A percentile compares a stretch with the other conserved stretches of the same genome.
These are phyloP conservation scores for Hypsibius dujardini DNA, from an alignment of 1,140 invertebrate species.

Conservation along the genomic window DNA sequence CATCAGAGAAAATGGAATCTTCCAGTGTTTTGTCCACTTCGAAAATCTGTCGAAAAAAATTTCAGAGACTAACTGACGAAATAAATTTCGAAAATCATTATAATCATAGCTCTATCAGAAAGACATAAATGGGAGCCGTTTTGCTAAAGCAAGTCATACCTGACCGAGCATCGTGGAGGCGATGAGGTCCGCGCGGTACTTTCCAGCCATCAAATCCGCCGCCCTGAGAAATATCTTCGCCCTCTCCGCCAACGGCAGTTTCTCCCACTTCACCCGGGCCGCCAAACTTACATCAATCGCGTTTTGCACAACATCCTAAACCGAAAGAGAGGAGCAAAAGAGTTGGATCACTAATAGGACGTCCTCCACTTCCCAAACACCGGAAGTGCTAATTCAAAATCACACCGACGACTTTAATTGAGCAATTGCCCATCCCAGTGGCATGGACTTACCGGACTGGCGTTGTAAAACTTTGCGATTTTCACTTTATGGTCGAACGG, in stretches of 20 bases:
- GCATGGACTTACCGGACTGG: conserved; percentile 43
- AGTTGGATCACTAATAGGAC: no score
- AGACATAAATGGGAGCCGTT: neutral
- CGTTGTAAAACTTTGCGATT: conserved; percentile 78
- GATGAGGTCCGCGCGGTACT: conserved; percentile 74
- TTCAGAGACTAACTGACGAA: no score
- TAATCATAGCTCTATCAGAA: neutral
- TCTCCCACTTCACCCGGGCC: conserved; percentile 68
- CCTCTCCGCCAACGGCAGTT: conserved; percentile 53
- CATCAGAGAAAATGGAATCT: no score
- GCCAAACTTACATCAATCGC: conserved; percentile 61
- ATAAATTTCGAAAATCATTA: no score
- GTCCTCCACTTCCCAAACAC: neutral
- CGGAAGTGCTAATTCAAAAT: conserved; percentile 4
- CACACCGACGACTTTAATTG: conserved; percentile 17
- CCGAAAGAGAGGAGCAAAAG: neutral
- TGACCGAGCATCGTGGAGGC: conserved; percentile 95
- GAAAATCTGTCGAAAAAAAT: no score
- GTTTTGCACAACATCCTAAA: conserved; percentile 54
- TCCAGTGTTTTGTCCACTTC: no score
- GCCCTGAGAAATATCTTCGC: conserved; percentile 44
- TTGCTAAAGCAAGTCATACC: conserved; percentile 26
- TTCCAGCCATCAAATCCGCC: conserved; percentile 68
- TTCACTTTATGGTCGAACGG: conserved; percentile 71
- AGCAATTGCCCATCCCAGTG: neutral